A percentile compares a stretch with the other conserved stretches of the same genome.
These are phyloP conservation scores for Eupleurogrammus muticus DNA, from an alignment of 2,797 vertebrate species.

Conservation along the genomic window DNA sequence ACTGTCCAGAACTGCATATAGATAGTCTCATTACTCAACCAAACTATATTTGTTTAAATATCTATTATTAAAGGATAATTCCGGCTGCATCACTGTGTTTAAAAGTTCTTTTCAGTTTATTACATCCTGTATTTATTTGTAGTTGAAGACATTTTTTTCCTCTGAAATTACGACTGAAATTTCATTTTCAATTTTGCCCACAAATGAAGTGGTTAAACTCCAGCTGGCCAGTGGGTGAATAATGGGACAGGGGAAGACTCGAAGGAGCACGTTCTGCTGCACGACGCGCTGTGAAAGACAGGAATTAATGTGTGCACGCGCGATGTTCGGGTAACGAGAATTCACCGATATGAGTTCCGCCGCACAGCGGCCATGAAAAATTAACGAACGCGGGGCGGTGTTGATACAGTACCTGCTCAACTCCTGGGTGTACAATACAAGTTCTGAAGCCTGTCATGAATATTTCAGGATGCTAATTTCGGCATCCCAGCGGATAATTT, in stretches of 20 bases:
- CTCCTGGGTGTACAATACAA: constrained; percentile 57
- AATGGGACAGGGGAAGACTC: not conserved
- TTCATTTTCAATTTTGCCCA: too few species aligned
- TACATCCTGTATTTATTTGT: not conserved
- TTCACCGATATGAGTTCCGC: constrained; percentile 39
- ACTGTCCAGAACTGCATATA: not conserved
- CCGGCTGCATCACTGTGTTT: too few species aligned
- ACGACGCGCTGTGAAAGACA: constrained; percentile 13
- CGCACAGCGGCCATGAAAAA: constrained; percentile 59
- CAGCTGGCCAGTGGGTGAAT: not conserved
- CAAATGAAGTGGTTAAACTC: not conserved
- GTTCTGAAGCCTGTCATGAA: constrained; percentile 68
- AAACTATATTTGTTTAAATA: not conserved
- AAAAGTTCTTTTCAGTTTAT: not conserved
- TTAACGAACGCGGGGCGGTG: constrained; percentile 47
- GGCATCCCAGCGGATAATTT: constrained; percentile 65
- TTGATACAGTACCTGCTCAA: constrained; percentile 64
- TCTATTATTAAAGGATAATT: not conserved
- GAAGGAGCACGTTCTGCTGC: not conserved
- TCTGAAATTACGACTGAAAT: not conserved
- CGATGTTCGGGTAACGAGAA: constrained; percentile 16
- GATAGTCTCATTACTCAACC: not conserved
- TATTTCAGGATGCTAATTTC: constrained; percentile 80
- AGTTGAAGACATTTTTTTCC: not conserved
- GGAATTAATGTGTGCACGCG: constrained; percentile 19